A percentile compares a stretch with the other conserved stretches of the same genome.
phyloP scores from a whole-genome alignment of 2,888 invertebrate genomes.

The Entomobrya proxima region DNA sequence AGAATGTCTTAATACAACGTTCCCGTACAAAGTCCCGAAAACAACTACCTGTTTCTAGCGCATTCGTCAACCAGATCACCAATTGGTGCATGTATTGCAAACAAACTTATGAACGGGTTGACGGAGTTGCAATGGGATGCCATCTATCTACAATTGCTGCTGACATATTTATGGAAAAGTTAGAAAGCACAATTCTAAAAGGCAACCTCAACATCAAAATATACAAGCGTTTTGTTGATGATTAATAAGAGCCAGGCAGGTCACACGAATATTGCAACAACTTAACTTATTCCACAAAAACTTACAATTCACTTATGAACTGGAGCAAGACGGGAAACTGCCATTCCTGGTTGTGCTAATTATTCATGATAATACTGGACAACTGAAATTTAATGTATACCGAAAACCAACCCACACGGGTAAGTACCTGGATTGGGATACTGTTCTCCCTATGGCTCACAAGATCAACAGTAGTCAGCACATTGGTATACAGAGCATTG shows the following conservation, averaged over 20 bases:
- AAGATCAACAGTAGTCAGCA: conserved; percentile 48
- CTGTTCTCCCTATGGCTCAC: conserved; percentile 10
- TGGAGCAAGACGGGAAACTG: too few species aligned
- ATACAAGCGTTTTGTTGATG: too few species aligned
- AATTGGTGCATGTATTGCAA: too few species aligned
- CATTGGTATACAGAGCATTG: conserved; percentile 21
- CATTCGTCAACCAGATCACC: too few species aligned
- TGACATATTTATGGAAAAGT: conserved; percentile 12
- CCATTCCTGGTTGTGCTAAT: conserved; percentile 38
- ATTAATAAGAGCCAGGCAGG: too few species aligned
- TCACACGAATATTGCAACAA: too few species aligned
- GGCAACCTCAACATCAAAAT: conserved; percentile 12
- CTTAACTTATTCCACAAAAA: too few species aligned
- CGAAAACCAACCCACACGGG: too few species aligned
- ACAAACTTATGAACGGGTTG: neutral
- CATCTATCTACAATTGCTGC: conserved; percentile 14
- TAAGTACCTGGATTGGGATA: conserved; percentile 30
- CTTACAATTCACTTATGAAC: too few species aligned
- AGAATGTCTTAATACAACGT: too few species aligned
- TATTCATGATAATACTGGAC: neutral
- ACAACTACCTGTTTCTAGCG: too few species aligned
- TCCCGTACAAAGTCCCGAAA: too few species aligned
- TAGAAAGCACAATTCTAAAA: neutral
- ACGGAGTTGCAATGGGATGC: conserved; percentile 2
- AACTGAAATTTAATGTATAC: neutral